A percentile compares a stretch with the other conserved stretches of the same genome.
Conservation (phyloP, 2,113 vertebrate species). For the Trachemys scripta region DNA sequence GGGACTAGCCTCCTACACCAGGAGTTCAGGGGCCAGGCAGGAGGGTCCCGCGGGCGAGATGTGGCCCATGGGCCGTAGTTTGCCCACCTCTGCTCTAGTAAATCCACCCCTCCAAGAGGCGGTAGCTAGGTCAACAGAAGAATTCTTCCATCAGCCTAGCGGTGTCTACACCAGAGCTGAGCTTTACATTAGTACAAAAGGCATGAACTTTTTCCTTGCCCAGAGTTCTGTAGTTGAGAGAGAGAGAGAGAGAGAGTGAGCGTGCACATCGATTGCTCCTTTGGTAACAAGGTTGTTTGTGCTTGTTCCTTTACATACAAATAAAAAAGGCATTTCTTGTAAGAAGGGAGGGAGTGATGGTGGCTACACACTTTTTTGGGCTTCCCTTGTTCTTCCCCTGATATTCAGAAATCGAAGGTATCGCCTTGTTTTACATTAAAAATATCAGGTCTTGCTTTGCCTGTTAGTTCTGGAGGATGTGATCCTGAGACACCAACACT, state of each 20-base stretch:
- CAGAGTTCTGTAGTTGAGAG: background rate
- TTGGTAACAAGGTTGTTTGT: background rate
- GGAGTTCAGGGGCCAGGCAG: too few species aligned
- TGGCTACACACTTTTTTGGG: rapidly evolving
- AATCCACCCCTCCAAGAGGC: background rate
- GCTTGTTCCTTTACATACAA: background rate
- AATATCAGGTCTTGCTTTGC: background rate
- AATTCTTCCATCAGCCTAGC: background rate
- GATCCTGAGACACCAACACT: background rate
- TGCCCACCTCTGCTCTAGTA: background rate
- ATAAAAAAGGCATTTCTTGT: background rate
- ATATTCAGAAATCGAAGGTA: background rate
- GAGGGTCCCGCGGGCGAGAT: too few species aligned
- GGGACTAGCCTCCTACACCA: too few species aligned
- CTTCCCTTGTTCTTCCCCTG: background rate
- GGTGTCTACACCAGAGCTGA: background rate
- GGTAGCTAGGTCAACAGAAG: background rate
- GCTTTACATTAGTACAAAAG: background rate
- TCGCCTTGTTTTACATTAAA: background rate
- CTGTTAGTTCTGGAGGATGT: background rate
- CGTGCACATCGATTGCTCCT: background rate
- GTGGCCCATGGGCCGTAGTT: too few species aligned
- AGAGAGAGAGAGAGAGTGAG: too few species aligned
- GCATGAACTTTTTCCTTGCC: background rate
- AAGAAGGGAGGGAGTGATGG: background rate